Evolutionary conservation across 2,888 invertebrate species (phyloP), one percentile per base, ranked within the genome.

Genomic region (Amblyteles armatorius): DNA sequence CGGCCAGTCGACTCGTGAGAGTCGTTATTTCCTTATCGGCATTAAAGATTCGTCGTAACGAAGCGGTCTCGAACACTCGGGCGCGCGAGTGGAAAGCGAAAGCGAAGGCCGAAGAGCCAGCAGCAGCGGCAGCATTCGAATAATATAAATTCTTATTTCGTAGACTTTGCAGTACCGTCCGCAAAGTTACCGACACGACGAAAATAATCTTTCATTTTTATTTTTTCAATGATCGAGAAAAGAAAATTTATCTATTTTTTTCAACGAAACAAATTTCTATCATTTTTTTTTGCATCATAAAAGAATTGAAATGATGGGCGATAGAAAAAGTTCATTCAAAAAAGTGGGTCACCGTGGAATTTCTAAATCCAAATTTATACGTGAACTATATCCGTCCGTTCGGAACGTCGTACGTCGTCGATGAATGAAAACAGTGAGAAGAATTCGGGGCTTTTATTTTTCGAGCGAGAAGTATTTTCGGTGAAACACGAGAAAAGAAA

Each of bases 21-120:
- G 65, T 80, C 65, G 68, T 78, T 78, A 71, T 63, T 78, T 78
- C 36, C 82, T 73, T 74, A 72, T 71, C 79, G 74, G 55, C 67
- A 50, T 78, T 72, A 48, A 79, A 48, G 68, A 55, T 79, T 79
- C 26, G 44, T 57, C 67, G 16, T 48, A 50, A 55, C 65, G 73
- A 79, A 26, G 52, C 52, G 52, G 50, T 26, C 33, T 63, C 63
- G 55, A n/a, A n/a, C 19, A 3, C 22, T 57, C 44, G 11, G 29
- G 29, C n/a, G 60, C 60, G 26, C 44, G 13, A 55, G 57, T 52
- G 72, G 26, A 73, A 67, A 74, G 19, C 33, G 48, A 76, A 68
- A 77, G 52, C 55, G 40, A 78, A 68, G 52, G 22, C 50, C 50
- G 65, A 76, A 9, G 33, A 63, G 50, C 36, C 11, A 52, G 52